Percentiles rank a stretch among this genome's conserved stretches.
phyloP scores from a whole-genome alignment of 2,888 invertebrate genomes.

The Atrina japonica region DNA sequence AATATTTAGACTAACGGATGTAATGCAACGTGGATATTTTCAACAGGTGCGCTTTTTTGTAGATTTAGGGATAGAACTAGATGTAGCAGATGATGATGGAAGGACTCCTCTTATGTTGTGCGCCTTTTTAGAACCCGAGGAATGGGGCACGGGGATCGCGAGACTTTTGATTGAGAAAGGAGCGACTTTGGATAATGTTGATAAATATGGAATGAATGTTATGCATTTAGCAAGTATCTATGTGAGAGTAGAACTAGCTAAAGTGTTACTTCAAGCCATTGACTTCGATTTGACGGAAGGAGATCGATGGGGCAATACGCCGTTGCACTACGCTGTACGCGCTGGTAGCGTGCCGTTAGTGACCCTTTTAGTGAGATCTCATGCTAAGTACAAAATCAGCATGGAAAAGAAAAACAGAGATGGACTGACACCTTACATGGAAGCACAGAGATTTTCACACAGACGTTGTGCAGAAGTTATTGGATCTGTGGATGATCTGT shows the following conservation, averaged over 20 bases:
- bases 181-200: constrained; percentile 64
- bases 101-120: constrained; percentile 77
- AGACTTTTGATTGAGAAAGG: constrained; percentile 77
- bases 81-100: constrained; percentile 66
- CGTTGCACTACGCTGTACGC: constrained; percentile 76
- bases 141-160: constrained; percentile 77
- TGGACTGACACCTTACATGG: constrained; percentile 57
- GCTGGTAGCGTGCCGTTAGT: constrained; percentile 67
- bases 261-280: constrained; percentile 72
- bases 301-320: constrained; percentile 77
- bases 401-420: constrained; percentile 56
- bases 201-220: constrained; percentile 74
- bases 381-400: constrained; percentile 54
- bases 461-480: constrained; percentile 54
- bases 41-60: constrained; percentile 77
- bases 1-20: constrained; percentile 51
- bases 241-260: constrained; percentile 65
- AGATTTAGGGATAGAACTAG: constrained; percentile 68
- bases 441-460: constrained; percentile 52
- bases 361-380: constrained; percentile 58
- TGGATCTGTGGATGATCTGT: constrained; percentile 27
- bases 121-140: constrained; percentile 72
- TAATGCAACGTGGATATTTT: constrained; percentile 76
- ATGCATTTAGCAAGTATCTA: constrained; percentile 78
- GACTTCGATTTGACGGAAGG: constrained; percentile 75